Evolutionary conservation across 2,888 invertebrate genomes (phyloP).

Genomic region (Carcina quercana): DNA sequence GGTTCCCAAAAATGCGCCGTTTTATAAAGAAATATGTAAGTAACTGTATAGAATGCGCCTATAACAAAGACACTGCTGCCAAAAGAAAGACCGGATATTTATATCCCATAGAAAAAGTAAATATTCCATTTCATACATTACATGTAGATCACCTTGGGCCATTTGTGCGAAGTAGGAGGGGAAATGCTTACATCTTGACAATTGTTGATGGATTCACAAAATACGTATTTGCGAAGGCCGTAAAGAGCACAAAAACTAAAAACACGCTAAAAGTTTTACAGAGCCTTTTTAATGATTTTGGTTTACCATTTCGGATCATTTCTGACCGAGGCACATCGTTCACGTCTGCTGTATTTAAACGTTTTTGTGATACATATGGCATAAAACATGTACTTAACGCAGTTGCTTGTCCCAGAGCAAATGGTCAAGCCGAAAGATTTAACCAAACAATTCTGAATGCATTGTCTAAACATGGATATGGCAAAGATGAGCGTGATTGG

Average conservation of each 20-base stretch:
- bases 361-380: slow-evolving; percentile 24
- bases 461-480: not conserved
- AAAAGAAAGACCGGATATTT: slow-evolving; percentile 24
- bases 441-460: slow-evolving; percentile 5
- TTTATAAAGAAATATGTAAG: slow-evolving; percentile 40
- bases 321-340: slow-evolving; percentile 39
- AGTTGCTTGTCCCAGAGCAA: slow-evolving; percentile 15
- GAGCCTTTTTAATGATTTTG: slow-evolving; percentile 20
- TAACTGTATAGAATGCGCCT: slow-evolving; percentile 36
- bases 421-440: slow-evolving; percentile 26
- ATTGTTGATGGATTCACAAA: slow-evolving; percentile 39
- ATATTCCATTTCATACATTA: slow-evolving; percentile 38
- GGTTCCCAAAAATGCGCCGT: slow-evolving; percentile 38
- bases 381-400: slow-evolving; percentile 23
- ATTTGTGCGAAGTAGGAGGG: slow-evolving; percentile 28
- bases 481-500: slow-evolving; percentile 13
- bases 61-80: slow-evolving; percentile 26
- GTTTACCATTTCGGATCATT: slow-evolving; percentile 22
- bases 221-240: slow-evolving; percentile 28
- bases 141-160: slow-evolving; percentile 49
- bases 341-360: slow-evolving; percentile 30
- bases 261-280: slow-evolving; percentile 23
- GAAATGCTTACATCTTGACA: slow-evolving; percentile 29
- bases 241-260: slow-evolving; percentile 25
- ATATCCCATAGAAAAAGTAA: slow-evolving; percentile 41